Percentiles rank a stretch among this genome's conserved stretches.
These are phyloP conservation scores for Cremastinae sp. DNA, from an alignment of 2,888 invertebrate genomes.

Conservation along the genomic window DNA sequence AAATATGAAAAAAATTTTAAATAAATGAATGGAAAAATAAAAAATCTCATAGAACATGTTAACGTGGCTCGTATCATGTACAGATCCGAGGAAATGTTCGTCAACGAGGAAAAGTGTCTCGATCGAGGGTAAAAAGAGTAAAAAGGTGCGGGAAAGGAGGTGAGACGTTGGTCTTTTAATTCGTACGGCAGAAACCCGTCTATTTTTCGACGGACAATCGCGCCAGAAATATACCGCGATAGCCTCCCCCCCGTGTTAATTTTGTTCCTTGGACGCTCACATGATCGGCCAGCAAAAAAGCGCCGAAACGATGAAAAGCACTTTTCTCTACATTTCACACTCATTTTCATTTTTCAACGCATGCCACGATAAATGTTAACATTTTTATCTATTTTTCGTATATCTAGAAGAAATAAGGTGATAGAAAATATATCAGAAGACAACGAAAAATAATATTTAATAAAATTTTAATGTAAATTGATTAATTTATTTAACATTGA, in stretches of 20 bases:
- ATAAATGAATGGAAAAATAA: slow-evolving; percentile 16
- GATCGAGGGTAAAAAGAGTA: background rate
- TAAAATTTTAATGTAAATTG: no score
- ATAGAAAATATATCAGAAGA: no score
- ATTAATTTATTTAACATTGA: no score
- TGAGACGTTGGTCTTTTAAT: slow-evolving; percentile 74
- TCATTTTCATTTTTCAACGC: slow-evolving; percentile 39
- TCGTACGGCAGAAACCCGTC: slow-evolving; percentile 73
- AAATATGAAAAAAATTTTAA: no score
- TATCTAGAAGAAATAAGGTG: no score
- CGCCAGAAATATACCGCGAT: slow-evolving; percentile 77
- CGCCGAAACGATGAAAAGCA: slow-evolving; percentile 50
- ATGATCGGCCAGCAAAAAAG: slow-evolving; percentile 68
- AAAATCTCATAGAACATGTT: slow-evolving; percentile 23
- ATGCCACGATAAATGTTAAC: no score
- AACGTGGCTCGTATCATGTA: no score
- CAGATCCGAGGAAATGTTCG: slow-evolving; percentile 27
- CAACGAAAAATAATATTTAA: no score
- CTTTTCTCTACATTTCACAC: background rate
- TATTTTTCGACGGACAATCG: slow-evolving; percentile 79
- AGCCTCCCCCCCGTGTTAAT: slow-evolving; percentile 74
- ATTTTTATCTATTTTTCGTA: no score
- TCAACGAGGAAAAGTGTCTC: slow-evolving; percentile 48
- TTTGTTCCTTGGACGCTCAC: slow-evolving; percentile 70
- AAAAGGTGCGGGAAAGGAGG: slow-evolving; percentile 3